A percentile compares a stretch with the other conserved stretches of the same genome.
phyloP scores from a whole-genome alignment of 2,113 vertebrate species.

The Cavia porcellus region DNA sequence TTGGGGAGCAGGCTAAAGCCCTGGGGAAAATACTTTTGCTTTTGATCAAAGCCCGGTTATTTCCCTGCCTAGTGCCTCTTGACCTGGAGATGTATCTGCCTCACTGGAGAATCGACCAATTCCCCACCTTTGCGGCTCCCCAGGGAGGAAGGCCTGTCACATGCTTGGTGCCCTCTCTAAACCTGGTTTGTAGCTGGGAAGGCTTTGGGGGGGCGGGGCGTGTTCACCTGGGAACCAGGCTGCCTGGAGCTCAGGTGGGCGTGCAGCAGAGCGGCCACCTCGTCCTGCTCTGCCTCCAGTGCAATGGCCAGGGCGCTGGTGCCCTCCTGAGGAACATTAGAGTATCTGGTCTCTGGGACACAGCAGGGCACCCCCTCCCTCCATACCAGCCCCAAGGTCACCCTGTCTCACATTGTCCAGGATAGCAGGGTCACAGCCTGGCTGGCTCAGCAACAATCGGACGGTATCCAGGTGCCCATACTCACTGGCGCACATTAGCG shows the following conservation, averaged over 20 bases:
- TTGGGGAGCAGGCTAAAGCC: not conserved
- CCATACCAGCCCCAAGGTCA: not conserved
- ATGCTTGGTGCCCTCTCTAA: not conserved
- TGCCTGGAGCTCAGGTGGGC: slow-evolving; percentile 91
- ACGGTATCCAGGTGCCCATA: slow-evolving; percentile 94
- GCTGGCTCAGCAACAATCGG: slow-evolving; percentile 93
- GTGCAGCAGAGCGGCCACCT: slow-evolving; percentile 94
- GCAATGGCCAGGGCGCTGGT: slow-evolving; percentile 95
- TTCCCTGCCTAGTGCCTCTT: not conserved
- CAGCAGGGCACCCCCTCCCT: no score
- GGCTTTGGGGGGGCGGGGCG: no score
- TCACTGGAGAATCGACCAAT: accelerated
- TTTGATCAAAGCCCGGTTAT: not conserved
- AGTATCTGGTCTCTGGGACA: not conserved
- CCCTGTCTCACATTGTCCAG: slow-evolving; percentile 92
- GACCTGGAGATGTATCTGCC: not conserved
- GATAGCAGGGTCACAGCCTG: slow-evolving; percentile 92
- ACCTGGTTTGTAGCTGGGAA: not conserved
- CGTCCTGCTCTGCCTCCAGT: slow-evolving; percentile 94
- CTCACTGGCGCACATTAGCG: slow-evolving; percentile 97
- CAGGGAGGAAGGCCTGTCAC: not conserved
- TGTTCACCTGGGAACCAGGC: slow-evolving; percentile 87
- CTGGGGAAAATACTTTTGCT: not conserved
- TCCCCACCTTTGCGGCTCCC: not conserved
- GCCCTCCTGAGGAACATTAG: slow-evolving; percentile 89